Base-by-base conservation (phyloP, 2,797 vertebrate species). In the Cyclura pinguis region DNA sequence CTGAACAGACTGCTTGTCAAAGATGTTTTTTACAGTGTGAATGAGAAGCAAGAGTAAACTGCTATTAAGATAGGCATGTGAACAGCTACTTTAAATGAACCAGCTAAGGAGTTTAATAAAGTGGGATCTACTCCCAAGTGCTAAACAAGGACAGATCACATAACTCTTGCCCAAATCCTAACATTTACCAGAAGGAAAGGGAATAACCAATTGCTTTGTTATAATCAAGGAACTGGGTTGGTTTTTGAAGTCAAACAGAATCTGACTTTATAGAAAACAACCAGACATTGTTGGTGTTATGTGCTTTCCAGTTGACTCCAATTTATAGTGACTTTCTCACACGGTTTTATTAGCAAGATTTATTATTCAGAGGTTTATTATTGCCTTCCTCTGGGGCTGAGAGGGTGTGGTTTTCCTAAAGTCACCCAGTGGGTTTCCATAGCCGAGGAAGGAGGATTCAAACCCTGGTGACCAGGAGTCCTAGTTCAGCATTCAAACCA, bases 1-100 rank as follows among this genome's bases (percentile, higher is more conserved):
- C 93, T 93, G 93, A 95, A 94, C 90, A 67, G 27, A 35, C 92
- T 94, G 94, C 20, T 93, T 95, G 94, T 94, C 95, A 95, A 94
- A 94, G 89, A 94, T 94, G 93, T 92, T 87, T 91, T 92, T 6
- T 67, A 85, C 50, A 18, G 29, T 88, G 93, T 0, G n/a, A 80
- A 85, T 92, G 86, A 94, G 81, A 84, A 62, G 55, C 76, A 35
- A 72, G 9, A 35, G 50, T 4, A 29, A 88, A 73, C 47, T 72
- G 20, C 78, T 29, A n/a, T 57, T 27, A 42, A 64, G 29, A 13
- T 38, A 80, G 27, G 52, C 42, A n/a, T n/a, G 8, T 35, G 76
- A 62, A 50, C 29, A 52, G 22, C 29, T 10, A 64, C 27, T 80
- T 67, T 87, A 22, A 38, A 77, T 13, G 32, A 52, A 90, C 57